Percentiles rank a stretch among this genome's conserved stretches.
These are phyloP conservation scores for Cherax destructor DNA, from an alignment of 1,140 invertebrate species.

Conservation along the genomic window DNA sequence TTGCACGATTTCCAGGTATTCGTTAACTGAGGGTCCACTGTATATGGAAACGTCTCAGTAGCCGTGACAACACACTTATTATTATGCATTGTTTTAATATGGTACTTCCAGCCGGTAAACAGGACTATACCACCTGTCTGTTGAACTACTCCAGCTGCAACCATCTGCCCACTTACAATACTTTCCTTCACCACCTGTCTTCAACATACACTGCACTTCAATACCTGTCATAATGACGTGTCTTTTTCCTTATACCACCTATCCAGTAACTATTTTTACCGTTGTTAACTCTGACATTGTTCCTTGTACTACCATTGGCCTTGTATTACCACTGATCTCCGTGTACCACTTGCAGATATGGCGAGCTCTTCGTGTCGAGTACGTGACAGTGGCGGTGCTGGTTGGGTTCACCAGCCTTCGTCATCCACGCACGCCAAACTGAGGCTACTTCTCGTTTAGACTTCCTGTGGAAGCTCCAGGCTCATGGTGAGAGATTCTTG, in stretches of 20 bases:
- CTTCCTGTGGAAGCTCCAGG: conserved; percentile 96
- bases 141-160: no score
- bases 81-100: no score
- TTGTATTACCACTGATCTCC: not conserved
- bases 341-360: not conserved
- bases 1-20: no score
- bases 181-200: not conserved
- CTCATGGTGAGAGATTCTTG: conserved; percentile 80
- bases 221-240: no score
- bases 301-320: no score
- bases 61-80: no score
- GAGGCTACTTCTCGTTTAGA: conserved; percentile 91
- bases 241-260: not conserved
- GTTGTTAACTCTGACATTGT: no score
- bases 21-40: no score
- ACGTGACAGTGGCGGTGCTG: conserved; percentile 80
- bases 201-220: not conserved
- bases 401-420: conserved; percentile 83
- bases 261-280: not conserved
- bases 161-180: not conserved
- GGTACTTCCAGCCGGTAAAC: no score
- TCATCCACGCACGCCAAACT: conserved; percentile 91
- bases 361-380: conserved; percentile 72
- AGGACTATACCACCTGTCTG: no score
- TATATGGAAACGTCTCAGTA: no score